Evolutionary conservation across 1,140 invertebrate genomes (phyloP), one percentile per base, ranked within the genome.

Genomic region (Lithobius niger): DNA sequence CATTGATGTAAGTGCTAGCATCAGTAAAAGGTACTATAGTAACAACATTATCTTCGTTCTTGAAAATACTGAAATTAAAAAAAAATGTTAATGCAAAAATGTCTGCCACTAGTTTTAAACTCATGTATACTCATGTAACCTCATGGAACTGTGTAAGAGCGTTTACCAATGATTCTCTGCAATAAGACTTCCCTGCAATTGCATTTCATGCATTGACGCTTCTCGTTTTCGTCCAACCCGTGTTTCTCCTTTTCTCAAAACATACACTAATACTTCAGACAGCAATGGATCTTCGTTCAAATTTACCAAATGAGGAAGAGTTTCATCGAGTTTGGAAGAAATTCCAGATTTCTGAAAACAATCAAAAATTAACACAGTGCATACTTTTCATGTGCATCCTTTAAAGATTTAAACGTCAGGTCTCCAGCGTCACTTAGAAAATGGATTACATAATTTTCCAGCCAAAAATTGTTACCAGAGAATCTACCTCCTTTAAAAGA

Each of bases 211-310:
- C 24, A 60, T 58, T 3, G 67, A 66, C 27, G 72, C 67, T 27
- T 68, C 40, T 26, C 61, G 61, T 58, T 62, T 62, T 3, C 69
- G 56, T 4, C 74, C 74, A 18, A 76, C 64, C 13, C 60, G 60
- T 1, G 72, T 73, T 27, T 65, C 58, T 1, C 72, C 73, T 44
- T 69, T 63, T 40, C 70, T 69, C 44, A 84, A 64, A 0, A 81
- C 65, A 64, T 84, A 84, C 56, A 81, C 72, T 52, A 84, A 69
- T 3, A 78, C 80, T 61, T 82, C 81, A 1, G 79, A 80, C n/a
- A 83, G 65, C 64, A 81, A 79, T 3, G 82, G 81, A 69, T 84
- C 82, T 40, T 81, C 79, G 43, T 79, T 75, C 19, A 84, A 72
- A 70, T 83, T 83, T 15, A 84, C 74, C 10, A 84, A 65, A 64